Base-by-base conservation (phyloP, 2,113 vertebrate species). In the Columbina picui region DNA sequence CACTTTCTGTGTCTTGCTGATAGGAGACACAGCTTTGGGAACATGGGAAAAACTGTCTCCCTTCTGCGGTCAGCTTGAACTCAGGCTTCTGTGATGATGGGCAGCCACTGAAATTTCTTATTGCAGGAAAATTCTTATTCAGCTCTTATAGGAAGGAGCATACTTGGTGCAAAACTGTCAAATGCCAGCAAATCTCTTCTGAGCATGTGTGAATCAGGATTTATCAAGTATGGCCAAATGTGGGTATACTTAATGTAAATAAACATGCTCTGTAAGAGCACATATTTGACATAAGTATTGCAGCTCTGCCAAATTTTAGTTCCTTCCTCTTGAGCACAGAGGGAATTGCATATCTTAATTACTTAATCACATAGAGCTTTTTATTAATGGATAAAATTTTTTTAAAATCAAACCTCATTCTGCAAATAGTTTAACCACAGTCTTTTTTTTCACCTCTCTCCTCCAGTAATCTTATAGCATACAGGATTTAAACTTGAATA, bases 241-340 rank as follows among this genome's bases (percentile, higher is more conserved):
- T 87, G 63, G 59, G 39, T 80, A 43, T 82, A 68, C 39, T 41
- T 89, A 43, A 73, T 73, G 61, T 89, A 91, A 95, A 95, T 91
- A 96, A 93, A 84, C 3, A 1, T 47, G 29, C 81, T 93, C 81
- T 93, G 79, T 87, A 57, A 94, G 93, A 91, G 61, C 81, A 94
- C 67, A 64, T 81, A 56, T 92, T 87, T 91, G 87, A 75, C 49
- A 73, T 12, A 26, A 75, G 47, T 36, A 5, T 2, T 4, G 19
- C 61, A 60, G 26, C 36, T 63, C 64, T 82, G 81, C 87, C 89
- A 91, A 38, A 73, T 82, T 60, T 71, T 71, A 75, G 52, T 92
- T 92, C 67, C 91, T 97, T 94, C 77, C 91, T 85, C 57, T 94
- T 43, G 22, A 91, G 73, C 57, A 32, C 2, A 3, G 80, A 84